Evolutionary conservation across 2,113 vertebrate species (phyloP).

Genomic region (Bubo scandiacus): DNA sequence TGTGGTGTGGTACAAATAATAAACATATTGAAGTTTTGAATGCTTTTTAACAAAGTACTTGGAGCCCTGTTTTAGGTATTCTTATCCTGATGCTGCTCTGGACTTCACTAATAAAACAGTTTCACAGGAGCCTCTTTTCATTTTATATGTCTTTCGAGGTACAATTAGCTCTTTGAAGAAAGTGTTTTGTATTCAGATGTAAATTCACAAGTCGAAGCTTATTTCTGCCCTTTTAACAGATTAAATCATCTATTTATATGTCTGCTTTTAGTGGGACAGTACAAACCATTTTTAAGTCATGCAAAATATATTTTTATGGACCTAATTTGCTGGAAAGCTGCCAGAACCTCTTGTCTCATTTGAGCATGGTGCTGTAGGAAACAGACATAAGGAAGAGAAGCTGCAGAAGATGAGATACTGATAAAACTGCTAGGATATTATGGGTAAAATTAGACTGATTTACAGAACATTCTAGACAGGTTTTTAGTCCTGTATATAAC

Average conservation of each 20-base stretch:
- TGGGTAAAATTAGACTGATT: background rate
- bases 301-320: background rate
- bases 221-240: background rate
- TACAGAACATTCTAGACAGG: background rate
- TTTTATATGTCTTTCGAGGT: conserved; percentile 29
- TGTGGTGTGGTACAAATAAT: background rate
- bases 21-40: conserved; percentile 8
- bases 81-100: background rate
- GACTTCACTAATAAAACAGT: conserved; percentile 22
- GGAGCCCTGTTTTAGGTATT: conserved; percentile 33
- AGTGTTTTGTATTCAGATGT: background rate
- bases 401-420: background rate
- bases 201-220: background rate
- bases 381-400: background rate
- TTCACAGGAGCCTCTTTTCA: conserved; percentile 5
- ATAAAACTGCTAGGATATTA: background rate
- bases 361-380: background rate
- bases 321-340: background rate
- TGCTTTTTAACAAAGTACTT: background rate
- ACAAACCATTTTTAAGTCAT: background rate
- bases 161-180: conserved; percentile 13
- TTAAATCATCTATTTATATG: background rate
- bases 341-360: background rate
- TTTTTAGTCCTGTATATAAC: background rate
- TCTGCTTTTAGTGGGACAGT: background rate